Evolutionary conservation across 1,140 invertebrate species (phyloP).

Genomic region (Daktulosphaira vitifoliae): DNA sequence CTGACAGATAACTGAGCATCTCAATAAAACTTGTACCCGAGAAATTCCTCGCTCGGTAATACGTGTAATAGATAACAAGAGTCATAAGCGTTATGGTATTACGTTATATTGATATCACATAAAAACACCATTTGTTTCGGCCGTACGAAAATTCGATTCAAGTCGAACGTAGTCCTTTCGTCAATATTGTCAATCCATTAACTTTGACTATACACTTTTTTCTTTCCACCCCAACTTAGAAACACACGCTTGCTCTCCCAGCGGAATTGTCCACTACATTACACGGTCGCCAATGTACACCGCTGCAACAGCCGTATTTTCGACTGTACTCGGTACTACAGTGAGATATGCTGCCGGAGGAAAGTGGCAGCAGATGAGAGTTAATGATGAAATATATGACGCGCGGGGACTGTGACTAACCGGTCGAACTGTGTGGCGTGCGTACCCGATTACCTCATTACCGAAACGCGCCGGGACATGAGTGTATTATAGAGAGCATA

Average conservation of each 20-base stretch:
- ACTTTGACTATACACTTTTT: background rate
- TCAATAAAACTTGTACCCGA: no score
- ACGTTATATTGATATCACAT: no score
- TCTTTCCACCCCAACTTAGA: constrained; percentile 2
- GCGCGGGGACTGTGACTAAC: constrained; percentile 35
- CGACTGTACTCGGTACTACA: background rate
- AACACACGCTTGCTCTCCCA: constrained; percentile 15
- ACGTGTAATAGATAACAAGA: no score
- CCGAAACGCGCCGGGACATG: background rate
- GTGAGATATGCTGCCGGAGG: background rate
- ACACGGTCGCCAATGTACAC: no score
- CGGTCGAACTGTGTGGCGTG: background rate
- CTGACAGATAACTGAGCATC: no score
- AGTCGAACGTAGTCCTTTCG: constrained; percentile 3
- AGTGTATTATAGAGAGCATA: background rate
- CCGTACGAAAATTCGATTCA: no score
- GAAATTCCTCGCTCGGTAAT: no score
- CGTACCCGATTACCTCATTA: constrained; percentile 25
- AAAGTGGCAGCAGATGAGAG: constrained; percentile 36
- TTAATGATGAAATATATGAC: constrained; percentile 50
- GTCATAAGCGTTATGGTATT: no score
- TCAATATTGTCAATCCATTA: constrained; percentile 28
- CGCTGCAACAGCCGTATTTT: no score
- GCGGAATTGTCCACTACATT: background rate
- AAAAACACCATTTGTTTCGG: no score